phyloP scores from a whole-genome alignment of 2,797 vertebrate genomes.

The Protosalanx chinensis region DNA sequence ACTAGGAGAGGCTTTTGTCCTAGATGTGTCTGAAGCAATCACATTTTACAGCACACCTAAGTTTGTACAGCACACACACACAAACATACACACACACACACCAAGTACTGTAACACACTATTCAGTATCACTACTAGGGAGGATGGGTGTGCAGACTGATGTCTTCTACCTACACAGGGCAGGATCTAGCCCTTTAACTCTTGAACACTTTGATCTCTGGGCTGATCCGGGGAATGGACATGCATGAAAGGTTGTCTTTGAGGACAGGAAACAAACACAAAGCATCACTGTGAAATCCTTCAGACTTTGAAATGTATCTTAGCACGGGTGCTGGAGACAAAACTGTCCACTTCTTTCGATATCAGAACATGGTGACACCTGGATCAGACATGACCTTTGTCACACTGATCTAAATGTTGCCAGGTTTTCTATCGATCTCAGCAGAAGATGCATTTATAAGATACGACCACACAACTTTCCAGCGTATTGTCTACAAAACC shows the following conservation, averaged over 20 bases:
- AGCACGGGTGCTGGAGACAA: background rate
- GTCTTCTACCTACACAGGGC: background rate
- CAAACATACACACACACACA: slow-evolving; percentile 16
- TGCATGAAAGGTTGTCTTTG: slow-evolving; percentile 64
- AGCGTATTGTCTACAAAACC: background rate
- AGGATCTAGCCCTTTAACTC: slow-evolving; percentile 53
- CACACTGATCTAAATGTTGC: background rate
- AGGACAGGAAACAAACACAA: slow-evolving; percentile 49
- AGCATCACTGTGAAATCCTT: slow-evolving; percentile 26
- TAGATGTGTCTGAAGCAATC: slow-evolving; percentile 8
- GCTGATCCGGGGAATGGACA: slow-evolving; percentile 60
- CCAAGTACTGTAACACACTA: slow-evolving; percentile 6
- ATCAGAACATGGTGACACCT: background rate
- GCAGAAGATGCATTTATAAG: too few relatives aligned
- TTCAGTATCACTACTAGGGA: background rate
- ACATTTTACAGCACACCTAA: background rate
- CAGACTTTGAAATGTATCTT: slow-evolving; percentile 32
- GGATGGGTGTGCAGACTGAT: background rate
- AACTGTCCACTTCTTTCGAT: background rate
- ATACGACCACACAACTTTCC: background rate
- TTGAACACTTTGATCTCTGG: slow-evolving; percentile 52
- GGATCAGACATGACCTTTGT: background rate
- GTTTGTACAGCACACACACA: slow-evolving; percentile 14
- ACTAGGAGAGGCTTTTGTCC: slow-evolving; percentile 8
- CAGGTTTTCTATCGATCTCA: background rate